A percentile compares a stretch with the other conserved stretches of the same genome.
These are phyloP conservation scores for Microctenopoma lineatum DNA, from an alignment of 2,797 vertebrate genomes.

Conservation along the genomic window DNA sequence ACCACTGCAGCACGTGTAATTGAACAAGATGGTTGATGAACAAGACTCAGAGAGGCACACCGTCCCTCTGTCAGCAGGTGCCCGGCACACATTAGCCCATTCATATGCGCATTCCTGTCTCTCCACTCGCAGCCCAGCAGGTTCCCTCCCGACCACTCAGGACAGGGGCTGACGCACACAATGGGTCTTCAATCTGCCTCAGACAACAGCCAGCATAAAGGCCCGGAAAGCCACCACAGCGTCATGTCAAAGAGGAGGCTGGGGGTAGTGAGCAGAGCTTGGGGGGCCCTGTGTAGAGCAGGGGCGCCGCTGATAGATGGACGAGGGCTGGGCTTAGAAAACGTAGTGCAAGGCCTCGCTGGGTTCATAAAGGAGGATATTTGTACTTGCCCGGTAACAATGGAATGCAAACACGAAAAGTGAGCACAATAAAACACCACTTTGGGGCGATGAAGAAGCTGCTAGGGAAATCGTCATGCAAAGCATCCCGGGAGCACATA, in stretches of 20 bases:
- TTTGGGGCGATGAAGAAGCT: constrained; percentile 75
- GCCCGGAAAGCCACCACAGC: constrained; percentile 80
- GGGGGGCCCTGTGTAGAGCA: constrained; percentile 58
- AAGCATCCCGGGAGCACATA: constrained; percentile 65
- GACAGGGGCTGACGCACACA: constrained; percentile 77
- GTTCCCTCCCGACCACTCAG: constrained; percentile 76
- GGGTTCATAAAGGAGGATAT: constrained; percentile 76
- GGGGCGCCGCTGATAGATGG: constrained; percentile 77
- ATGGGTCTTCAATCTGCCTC: constrained; percentile 81
- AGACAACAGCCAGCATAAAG: constrained; percentile 82
- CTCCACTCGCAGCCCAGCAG: constrained; percentile 74
- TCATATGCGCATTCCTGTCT: constrained; percentile 82
- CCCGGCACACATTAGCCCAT: constrained; percentile 75
- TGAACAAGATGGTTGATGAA: constrained; percentile 78
- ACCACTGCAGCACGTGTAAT: constrained; percentile 69
- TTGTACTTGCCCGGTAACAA: constrained; percentile 79
- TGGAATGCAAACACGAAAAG: constrained; percentile 79
- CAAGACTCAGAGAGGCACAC: constrained; percentile 62
- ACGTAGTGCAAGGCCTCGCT: constrained; percentile 54
- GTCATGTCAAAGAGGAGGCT: constrained; percentile 70
- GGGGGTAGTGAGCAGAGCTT: constrained; percentile 59
- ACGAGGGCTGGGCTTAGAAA: constrained; percentile 68
- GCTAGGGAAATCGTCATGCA: constrained; percentile 86
- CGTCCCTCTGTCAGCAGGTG: constrained; percentile 79
- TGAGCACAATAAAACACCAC: constrained; percentile 77